Conservation (phyloP, 2,113 vertebrate species). For the Fregetta grallaria region DNA sequence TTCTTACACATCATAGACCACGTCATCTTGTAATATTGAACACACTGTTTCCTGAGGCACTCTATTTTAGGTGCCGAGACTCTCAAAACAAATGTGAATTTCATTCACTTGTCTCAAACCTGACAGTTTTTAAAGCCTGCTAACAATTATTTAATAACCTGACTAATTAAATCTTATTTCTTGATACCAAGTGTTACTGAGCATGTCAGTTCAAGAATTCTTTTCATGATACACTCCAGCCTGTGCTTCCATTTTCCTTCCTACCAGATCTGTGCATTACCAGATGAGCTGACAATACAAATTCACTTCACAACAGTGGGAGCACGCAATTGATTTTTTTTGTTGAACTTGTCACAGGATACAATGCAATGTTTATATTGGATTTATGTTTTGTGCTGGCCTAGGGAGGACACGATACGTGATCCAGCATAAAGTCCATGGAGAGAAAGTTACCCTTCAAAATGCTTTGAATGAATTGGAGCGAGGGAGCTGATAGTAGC, state of each 20-base stretch:
- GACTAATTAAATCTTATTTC: background rate
- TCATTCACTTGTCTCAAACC: background rate
- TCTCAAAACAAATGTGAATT: background rate
- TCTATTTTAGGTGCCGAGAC: background rate
- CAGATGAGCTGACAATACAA: background rate
- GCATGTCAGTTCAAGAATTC: background rate
- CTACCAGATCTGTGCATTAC: background rate
- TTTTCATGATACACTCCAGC: background rate
- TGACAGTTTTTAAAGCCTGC: background rate
- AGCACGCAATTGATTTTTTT: background rate
- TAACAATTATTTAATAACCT: background rate
- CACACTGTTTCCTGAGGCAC: background rate
- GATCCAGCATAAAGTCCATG: background rate
- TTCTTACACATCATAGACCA: background rate
- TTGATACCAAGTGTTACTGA: background rate
- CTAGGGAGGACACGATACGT: background rate
- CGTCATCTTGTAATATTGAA: background rate
- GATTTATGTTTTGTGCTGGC: background rate
- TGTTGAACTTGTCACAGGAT: background rate
- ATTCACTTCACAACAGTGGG: background rate
- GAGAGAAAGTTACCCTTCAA: background rate
- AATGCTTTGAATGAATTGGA: background rate
- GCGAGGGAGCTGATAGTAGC: background rate
- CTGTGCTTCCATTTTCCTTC: background rate
- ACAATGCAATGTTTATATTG: conserved; percentile 16